Base-by-base conservation (phyloP, 1,140 invertebrate species). In the Psix sp. region DNA sequence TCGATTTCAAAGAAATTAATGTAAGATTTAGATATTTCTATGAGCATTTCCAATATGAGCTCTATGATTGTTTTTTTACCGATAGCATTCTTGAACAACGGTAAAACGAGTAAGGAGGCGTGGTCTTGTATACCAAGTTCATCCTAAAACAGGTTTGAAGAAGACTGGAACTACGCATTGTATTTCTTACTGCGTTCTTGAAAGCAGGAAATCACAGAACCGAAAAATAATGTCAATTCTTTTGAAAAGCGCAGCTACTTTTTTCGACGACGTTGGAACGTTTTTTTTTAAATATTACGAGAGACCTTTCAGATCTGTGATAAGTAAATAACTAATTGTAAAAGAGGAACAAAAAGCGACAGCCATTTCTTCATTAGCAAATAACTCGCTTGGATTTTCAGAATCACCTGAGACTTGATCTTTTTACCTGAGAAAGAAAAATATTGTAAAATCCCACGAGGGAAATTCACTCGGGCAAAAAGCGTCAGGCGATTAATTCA, bases 21-120 rank as follows among this genome's bases (percentile, higher is more conserved):
- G 21, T n/a, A 11, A 24, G 9, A 18, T 49, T 63, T 65, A 21
- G 15, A 46, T 54, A 66, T 66, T 66, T 49, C 54, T 66, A 66
- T 42, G 35, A 60, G 33, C 42, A 52, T 60, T 66, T 66, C 54
- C 42, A 66, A 62, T 75, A 60, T 70, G 20, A 70, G 54, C 42
- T 65, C 66, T 66, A 62, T 70, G 62, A 76, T 65, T 71, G 67
- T 72, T 68, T 72, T n/a, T 76, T 67, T 67, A 63, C 67, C 62
- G 60, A 71, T 70, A 76, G 63, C 67, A 72, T 76, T 76, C 74
- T 71, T 66, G 67, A 63, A 67, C 74, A 76, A 72, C 74, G 74
- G 74, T 76, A 76, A 76, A 72, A 70, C 74, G 74, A 76, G 74
- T 76, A 76, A 71, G 67, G 56, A 71, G 74, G 74, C 74, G 74